Evolutionary conservation across 1,140 invertebrate genomes (phyloP).

Genomic region (Drosophila carrolli): DNA sequence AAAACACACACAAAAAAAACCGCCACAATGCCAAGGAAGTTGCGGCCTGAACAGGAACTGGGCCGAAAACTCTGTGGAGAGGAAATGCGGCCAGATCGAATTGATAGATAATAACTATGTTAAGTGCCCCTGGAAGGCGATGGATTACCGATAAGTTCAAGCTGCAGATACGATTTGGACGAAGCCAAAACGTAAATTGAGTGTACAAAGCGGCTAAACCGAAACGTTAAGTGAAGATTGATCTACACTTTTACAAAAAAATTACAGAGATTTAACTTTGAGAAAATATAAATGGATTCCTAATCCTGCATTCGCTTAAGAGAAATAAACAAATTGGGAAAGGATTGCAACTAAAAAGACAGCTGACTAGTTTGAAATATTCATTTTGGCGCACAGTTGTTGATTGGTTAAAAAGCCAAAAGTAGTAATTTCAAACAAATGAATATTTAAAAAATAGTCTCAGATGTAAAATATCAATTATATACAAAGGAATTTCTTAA

Average conservation of each 20-base stretch:
- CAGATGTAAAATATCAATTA: no score
- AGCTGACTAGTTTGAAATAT: no score
- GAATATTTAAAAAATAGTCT: no score
- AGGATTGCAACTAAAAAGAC: no score
- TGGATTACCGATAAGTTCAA: constrained; percentile 44
- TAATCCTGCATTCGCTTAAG: no score
- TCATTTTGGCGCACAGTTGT: no score
- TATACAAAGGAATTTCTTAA: no score
- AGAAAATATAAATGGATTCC: background rate
- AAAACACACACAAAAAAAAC: constrained; percentile 14
- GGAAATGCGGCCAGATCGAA: constrained; percentile 52
- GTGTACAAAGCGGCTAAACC: constrained; percentile 29
- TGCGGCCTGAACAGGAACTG: constrained; percentile 43
- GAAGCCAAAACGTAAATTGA: constrained; percentile 58
- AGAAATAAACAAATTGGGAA: no score
- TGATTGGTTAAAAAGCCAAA: no score
- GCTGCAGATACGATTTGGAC: constrained; percentile 26
- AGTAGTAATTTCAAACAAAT: no score
- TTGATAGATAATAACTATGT: constrained; percentile 37
- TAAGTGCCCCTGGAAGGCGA: constrained; percentile 38
- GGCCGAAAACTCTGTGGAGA: constrained; percentile 8
- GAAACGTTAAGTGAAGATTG: constrained; percentile 24
- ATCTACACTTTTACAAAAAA: constrained; percentile 1
- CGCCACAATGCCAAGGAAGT: constrained; percentile 76
- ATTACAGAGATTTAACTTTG: background rate